These are phyloP conservation scores for Coleophora flavipennella DNA, from an alignment of 2,888 invertebrate species.

Conservation along the genomic window DNA sequence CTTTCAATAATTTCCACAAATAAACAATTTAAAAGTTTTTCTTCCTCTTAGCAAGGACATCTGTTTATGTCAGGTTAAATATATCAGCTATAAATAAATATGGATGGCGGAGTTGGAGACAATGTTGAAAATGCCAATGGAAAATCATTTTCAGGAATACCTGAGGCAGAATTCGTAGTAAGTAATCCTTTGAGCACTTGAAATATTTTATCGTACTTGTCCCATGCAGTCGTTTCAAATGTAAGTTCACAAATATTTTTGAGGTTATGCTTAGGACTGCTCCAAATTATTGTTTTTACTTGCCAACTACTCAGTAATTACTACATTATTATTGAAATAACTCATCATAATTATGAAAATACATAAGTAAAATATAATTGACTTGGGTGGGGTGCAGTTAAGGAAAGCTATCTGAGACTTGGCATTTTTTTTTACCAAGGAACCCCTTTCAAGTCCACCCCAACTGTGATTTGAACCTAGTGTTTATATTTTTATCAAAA, in stretches of 20 bases:
- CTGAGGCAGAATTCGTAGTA: slow-evolving; percentile 91
- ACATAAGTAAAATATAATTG: neutral
- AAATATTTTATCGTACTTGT: neutral
- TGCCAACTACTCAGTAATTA: neutral
- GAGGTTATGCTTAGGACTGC: neutral
- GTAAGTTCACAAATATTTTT: neutral
- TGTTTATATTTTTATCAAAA: slow-evolving; percentile 6
- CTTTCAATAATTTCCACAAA: too few species aligned
- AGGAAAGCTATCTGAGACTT: neutral
- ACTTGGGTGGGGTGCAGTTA: neutral
- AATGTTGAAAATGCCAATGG: slow-evolving; percentile 39
- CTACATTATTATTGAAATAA: neutral
- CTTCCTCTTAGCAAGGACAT: too few species aligned
- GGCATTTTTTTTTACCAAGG: neutral
- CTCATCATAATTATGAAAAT: neutral
- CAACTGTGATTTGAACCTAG: neutral
- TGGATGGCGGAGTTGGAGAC: slow-evolving; percentile 29
- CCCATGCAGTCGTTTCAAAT: neutral
- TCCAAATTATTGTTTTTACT: neutral
- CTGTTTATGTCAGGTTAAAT: too few species aligned
- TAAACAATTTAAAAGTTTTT: too few species aligned
- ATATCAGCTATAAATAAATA: too few species aligned
- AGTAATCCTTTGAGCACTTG: slow-evolving; percentile 40
- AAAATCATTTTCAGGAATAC: slow-evolving; percentile 86
- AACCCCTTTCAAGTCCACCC: neutral